Evolutionary conservation across 2,888 invertebrate species (phyloP).

Genomic region (Eretmocerus hayati): DNA sequence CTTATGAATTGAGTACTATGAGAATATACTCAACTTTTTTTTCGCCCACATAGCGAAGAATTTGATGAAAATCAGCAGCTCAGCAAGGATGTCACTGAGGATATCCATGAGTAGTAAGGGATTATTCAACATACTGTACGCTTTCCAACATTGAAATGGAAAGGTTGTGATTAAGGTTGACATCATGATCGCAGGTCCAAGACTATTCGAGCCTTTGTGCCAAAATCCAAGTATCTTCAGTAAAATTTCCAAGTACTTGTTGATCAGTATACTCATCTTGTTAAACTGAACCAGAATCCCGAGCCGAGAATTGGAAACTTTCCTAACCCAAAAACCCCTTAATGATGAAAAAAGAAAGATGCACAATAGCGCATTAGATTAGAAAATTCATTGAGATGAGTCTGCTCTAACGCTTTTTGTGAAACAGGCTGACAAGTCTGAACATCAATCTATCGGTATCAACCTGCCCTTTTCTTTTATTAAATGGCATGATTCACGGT

Average conservation of each 20-base stretch:
- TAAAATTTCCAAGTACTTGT: constrained; percentile 3
- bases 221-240: constrained; percentile 10
- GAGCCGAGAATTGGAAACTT: too few species aligned
- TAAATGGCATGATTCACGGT: too few species aligned
- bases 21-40: too few species aligned
- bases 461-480: too few species aligned
- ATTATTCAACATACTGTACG: background rate
- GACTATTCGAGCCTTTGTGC: background rate
- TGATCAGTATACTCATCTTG: constrained; percentile 8
- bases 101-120: constrained; percentile 9
- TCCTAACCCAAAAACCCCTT: too few species aligned
- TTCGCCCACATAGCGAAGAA: constrained; percentile 7
- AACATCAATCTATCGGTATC: too few species aligned
- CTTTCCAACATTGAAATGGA: constrained; percentile 9
- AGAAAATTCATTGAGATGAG: too few species aligned
- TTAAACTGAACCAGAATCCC: background rate
- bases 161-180: constrained; percentile 4
- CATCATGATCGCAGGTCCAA: background rate
- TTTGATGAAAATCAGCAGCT: constrained; percentile 6
- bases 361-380: too few species aligned
- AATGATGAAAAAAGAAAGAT: too few species aligned
- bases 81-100: constrained; percentile 6
- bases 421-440: too few species aligned
- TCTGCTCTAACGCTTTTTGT: too few species aligned
- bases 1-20: too few species aligned